A percentile compares a stretch with the other conserved stretches of the same genome.
These are phyloP conservation scores for Dynastes hyllus DNA, from an alignment of 2,888 invertebrate species.

Conservation along the genomic window DNA sequence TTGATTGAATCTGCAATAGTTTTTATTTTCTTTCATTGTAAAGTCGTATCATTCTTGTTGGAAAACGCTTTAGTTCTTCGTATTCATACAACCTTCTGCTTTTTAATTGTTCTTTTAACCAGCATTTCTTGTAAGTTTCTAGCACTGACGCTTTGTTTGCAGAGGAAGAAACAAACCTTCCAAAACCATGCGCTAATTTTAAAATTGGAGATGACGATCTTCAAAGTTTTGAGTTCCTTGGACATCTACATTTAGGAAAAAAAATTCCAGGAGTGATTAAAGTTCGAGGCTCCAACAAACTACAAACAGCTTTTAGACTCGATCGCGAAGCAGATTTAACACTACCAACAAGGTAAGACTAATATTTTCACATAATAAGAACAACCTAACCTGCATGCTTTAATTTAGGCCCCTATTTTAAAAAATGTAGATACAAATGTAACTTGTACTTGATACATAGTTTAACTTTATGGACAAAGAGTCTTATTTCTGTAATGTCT, in stretches of 20 bases:
- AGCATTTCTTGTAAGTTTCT: neutral
- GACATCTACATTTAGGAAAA: conserved; percentile 79
- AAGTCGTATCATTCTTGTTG: too few species aligned
- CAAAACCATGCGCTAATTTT: conserved; percentile 73
- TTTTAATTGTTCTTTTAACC: too few species aligned
- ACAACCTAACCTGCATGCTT: too few species aligned
- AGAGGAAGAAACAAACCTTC: neutral
- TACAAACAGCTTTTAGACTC: conserved; percentile 88
- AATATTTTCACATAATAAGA: neutral
- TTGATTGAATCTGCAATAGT: too few species aligned
- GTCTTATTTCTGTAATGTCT: too few species aligned
- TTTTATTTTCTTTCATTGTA: too few species aligned
- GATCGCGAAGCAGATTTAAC: conserved; percentile 83
- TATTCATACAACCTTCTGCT: too few species aligned
- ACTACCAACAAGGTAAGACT: conserved; percentile 79
- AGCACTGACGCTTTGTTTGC: neutral
- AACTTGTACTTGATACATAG: conserved; percentile 34
- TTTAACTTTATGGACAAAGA: neutral
- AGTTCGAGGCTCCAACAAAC: conserved; percentile 83
- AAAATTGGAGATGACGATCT: conserved; percentile 85
- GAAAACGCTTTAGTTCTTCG: too few species aligned
- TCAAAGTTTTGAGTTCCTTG: conserved; percentile 87
- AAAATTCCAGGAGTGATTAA: conserved; percentile 79
- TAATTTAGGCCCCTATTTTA: too few species aligned
- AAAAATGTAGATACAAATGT: too few species aligned